Evolutionary conservation across 2,888 invertebrate genomes (phyloP), one percentile per base, ranked within the genome.

Genomic region (Tupiocoris notatus): DNA sequence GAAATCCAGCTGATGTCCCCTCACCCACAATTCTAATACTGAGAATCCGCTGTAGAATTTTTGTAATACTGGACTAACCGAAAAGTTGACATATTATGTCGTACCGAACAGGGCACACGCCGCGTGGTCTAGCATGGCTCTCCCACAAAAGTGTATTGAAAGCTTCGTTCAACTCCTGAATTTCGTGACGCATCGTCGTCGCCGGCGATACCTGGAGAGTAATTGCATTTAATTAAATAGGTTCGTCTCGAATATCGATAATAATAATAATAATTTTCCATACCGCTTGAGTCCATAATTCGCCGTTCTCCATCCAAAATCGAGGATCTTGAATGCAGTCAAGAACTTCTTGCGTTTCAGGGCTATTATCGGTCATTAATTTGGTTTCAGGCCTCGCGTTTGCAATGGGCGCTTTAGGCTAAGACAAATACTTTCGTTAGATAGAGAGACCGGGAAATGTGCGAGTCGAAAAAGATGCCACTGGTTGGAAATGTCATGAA

Each of bases 291-390:
- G 65, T 75, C 75, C 75, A 75, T 1, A 66, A 18, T 18, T 65
- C 75, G 17, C 65, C 61, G 12, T 75, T 18, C 23, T 65, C 21
- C 25, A 20, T 25, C 75, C 75, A 75, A n/a, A 57, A 65, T 18
- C 75, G 64, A 17, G 75, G 64, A n/a, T 65, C 58, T 24, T 75
- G 56, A 2, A 75, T 75, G 24, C 75, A 75, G 61, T 75, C 75
- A 7, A 75, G 75, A 66, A 75, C 75, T 75, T 75, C 75, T 57
- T 75, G 75, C 21, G 75, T 75, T 75, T 75, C 75, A 1, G 58
- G 65, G n/a, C 75, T 75, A 23, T 39, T 1, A n/a, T 75, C 75
- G 1, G 73, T 62, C 73, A 73, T 18, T 39, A 73, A 21, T 24
- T 23, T 6, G 17, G 23, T 23, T 17, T 18, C 70, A 24, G 59